A percentile compares a stretch with the other conserved stretches of the same genome.
Evolutionary conservation across 2,797 vertebrate species (phyloP).

Genomic region (Darevskia mixta): DNA sequence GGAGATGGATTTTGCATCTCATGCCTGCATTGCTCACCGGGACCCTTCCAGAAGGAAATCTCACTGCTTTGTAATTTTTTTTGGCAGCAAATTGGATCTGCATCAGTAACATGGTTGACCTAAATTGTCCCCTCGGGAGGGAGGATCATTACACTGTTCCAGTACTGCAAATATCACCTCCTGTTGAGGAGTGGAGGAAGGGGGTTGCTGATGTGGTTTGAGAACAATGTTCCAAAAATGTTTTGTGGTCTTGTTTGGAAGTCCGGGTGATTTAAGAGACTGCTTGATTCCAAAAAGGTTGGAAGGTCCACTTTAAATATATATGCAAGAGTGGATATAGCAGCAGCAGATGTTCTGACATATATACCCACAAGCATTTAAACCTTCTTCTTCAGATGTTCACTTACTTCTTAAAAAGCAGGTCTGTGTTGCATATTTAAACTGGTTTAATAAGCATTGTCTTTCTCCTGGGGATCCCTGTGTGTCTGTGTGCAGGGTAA

Average conservation of each 20-base stretch:
- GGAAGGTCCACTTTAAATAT: not conserved
- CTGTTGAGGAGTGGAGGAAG: not conserved
- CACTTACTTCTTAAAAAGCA: not conserved
- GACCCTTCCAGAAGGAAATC: not conserved
- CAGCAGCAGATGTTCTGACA: not conserved
- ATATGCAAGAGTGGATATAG: accelerated
- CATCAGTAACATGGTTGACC: not conserved
- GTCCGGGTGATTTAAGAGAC: slow-evolving; percentile 5
- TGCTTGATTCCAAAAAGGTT: accelerated
- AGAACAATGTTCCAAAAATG: not conserved
- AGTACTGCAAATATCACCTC: not conserved
- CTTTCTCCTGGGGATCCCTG: not conserved
- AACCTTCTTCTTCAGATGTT: not conserved
- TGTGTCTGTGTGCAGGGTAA: no score
- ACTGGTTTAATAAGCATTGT: not conserved
- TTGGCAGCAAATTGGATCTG: slow-evolving; percentile 29
- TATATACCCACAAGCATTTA: not conserved
- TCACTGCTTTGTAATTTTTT: slow-evolving; percentile 7
- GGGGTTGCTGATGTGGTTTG: accelerated
- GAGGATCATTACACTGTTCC: not conserved
- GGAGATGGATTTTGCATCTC: not conserved
- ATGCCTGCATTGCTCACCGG: not conserved
- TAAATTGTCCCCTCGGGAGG: slow-evolving; percentile 30
- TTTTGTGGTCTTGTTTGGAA: not conserved
- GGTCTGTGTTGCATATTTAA: slow-evolving; percentile 18